Conservation (phyloP, 2,888 invertebrate genomes). For the Auanema sp. region DNA sequence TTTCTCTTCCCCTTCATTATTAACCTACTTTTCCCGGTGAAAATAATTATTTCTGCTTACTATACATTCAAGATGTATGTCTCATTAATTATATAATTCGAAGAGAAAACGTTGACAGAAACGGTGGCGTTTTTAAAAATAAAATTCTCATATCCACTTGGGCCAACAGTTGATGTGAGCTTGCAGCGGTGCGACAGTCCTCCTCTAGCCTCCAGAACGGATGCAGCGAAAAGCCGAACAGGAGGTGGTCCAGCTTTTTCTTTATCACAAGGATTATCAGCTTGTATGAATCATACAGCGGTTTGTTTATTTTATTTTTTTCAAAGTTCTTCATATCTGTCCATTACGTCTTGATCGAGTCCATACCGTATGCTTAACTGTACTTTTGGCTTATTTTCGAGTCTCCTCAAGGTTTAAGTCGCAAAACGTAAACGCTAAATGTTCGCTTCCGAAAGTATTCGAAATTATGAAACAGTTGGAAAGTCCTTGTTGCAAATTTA, state of each 20-base stretch:
- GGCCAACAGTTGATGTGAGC: background rate
- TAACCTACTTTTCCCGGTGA: background rate
- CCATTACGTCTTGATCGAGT: too few relatives aligned
- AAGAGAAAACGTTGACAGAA: background rate
- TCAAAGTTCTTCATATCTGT: background rate
- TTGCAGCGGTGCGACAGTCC: constrained; percentile 9
- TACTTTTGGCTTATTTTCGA: background rate
- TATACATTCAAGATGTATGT: background rate
- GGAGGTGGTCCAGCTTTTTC: constrained; percentile 22
- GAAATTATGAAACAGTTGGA: constrained; percentile 5
- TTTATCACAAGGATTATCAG: constrained; percentile 41
- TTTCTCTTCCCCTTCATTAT: background rate
- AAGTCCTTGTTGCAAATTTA: background rate
- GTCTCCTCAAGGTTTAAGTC: background rate
- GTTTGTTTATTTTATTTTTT: constrained; percentile 26
- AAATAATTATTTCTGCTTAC: background rate
- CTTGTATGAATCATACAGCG: constrained; percentile 49
- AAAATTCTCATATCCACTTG: background rate
- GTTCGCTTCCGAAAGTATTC: constrained; percentile 1
- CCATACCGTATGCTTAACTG: background rate
- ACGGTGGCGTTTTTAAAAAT: background rate
- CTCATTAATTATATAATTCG: background rate
- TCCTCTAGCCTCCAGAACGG: background rate
- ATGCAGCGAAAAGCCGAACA: background rate
- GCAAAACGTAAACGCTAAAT: background rate